phyloP scores from a whole-genome alignment of 2,113 vertebrate genomes.

The Osmerus mordax region DNA sequence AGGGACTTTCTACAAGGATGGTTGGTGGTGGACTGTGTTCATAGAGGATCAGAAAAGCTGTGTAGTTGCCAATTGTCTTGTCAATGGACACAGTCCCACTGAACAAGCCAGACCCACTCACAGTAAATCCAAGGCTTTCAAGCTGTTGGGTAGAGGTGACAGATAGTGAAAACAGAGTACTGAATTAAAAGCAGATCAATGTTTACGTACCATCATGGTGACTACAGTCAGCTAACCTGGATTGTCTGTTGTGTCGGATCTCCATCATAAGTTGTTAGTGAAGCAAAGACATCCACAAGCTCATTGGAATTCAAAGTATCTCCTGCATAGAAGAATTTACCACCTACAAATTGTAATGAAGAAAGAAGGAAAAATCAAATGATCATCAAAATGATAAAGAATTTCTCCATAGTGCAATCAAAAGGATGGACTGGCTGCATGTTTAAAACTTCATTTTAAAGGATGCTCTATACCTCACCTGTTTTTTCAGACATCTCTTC shows the following conservation, averaged over 20 bases:
- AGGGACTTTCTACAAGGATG: constrained; percentile 53
- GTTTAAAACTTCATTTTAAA: no score
- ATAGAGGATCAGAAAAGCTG: constrained; percentile 63
- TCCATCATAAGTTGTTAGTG: constrained; percentile 58
- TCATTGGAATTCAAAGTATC: constrained; percentile 53
- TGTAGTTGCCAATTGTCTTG: constrained; percentile 61
- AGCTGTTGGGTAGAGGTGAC: constrained; percentile 48
- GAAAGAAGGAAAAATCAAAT: background rate
- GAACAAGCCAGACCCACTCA: constrained; percentile 36
- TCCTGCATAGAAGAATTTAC: constrained; percentile 53
- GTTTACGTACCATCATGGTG: no score
- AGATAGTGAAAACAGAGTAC: no score
- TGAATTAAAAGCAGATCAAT: no score
- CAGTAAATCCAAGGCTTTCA: constrained; percentile 46
- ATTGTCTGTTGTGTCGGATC: constrained; percentile 54
- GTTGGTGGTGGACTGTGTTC: constrained; percentile 39
- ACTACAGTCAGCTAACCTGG: constrained; percentile 57
- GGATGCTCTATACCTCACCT: constrained; percentile 29
- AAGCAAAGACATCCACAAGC: constrained; percentile 66
- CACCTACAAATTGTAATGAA: constrained; percentile 48
- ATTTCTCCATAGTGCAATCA: constrained; percentile 19
- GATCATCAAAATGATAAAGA: background rate
- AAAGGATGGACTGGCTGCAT: no score
- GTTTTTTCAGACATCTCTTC: constrained; percentile 54
- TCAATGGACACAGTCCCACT: constrained; percentile 57